phyloP scores from a whole-genome alignment of 2,113 vertebrate species.

The Axis porcinus region DNA sequence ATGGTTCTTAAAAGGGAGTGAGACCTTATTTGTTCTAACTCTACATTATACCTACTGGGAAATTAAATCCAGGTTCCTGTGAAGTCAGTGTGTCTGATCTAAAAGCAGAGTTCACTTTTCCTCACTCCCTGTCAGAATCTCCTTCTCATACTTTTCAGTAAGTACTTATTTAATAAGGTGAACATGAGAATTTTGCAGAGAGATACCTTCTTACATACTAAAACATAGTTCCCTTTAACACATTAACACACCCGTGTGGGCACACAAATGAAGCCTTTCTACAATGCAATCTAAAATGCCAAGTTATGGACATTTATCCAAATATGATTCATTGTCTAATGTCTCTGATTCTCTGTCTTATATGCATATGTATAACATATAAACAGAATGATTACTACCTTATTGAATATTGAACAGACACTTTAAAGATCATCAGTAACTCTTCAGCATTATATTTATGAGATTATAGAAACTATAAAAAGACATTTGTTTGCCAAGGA shows the following conservation, averaged over 20 bases:
- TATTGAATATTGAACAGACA: background rate
- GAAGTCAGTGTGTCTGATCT: background rate
- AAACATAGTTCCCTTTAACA: background rate
- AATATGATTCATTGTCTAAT: background rate
- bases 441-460: background rate
- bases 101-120: background rate
- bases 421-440: background rate
- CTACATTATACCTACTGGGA: background rate
- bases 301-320: background rate
- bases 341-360: background rate
- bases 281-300: background rate
- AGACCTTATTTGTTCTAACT: background rate
- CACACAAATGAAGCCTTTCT: background rate
- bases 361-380: background rate
- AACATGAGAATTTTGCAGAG: background rate
- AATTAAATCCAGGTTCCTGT: background rate
- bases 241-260: background rate
- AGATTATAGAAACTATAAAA: background rate
- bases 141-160: background rate
- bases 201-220: background rate
- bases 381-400: background rate
- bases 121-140: background rate
- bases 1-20: background rate
- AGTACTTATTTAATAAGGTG: background rate
- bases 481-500: background rate